Evolutionary conservation across 1,140 invertebrate species (phyloP).

Genomic region (Hyles vespertilio): DNA sequence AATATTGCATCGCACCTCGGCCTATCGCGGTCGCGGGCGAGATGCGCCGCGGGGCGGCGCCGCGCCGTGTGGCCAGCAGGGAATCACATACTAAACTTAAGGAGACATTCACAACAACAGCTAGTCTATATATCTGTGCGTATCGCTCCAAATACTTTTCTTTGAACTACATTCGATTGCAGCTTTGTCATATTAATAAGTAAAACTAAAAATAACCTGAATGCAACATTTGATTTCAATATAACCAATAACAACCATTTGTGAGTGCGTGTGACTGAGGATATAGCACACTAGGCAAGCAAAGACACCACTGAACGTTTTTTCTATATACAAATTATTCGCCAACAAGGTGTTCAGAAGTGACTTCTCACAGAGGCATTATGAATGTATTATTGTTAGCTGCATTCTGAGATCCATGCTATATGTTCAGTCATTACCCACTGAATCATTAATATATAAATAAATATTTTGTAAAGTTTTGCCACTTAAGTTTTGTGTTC

Average conservation of each 20-base stretch:
- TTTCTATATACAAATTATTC: conserved; percentile 17
- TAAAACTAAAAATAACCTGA: conserved; percentile 69
- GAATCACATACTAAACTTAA: conserved; percentile 42
- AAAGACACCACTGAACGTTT: conserved; percentile 30
- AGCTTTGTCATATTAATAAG: conserved; percentile 57
- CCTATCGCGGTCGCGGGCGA: conserved; percentile 30
- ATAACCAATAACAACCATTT: conserved; percentile 69
- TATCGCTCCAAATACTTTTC: conserved; percentile 66
- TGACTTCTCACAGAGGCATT: conserved; percentile 30
- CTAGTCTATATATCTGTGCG: conserved; percentile 63
- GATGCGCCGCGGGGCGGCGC: conserved; percentile 2
- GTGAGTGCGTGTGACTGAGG: conserved; percentile 62
- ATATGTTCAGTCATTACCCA: conserved; percentile 67
- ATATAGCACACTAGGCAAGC: conserved; percentile 55
- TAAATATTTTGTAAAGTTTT: conserved; percentile 60
- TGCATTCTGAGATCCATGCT: conserved; percentile 74
- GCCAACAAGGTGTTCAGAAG: conserved; percentile 15
- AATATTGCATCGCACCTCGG: conserved; percentile 73
- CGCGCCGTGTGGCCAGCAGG: conserved; percentile 19
- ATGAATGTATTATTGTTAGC: conserved; percentile 54
- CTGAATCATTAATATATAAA: conserved; percentile 64
- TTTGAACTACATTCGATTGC: conserved; percentile 72
- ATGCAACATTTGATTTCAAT: conserved; percentile 68
- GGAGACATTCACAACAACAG: conserved; percentile 57
- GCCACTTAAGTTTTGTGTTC: conserved; percentile 56